Evolutionary conservation across 2,888 invertebrate species (phyloP).

Genomic region (Drosophila nr. fundita): DNA sequence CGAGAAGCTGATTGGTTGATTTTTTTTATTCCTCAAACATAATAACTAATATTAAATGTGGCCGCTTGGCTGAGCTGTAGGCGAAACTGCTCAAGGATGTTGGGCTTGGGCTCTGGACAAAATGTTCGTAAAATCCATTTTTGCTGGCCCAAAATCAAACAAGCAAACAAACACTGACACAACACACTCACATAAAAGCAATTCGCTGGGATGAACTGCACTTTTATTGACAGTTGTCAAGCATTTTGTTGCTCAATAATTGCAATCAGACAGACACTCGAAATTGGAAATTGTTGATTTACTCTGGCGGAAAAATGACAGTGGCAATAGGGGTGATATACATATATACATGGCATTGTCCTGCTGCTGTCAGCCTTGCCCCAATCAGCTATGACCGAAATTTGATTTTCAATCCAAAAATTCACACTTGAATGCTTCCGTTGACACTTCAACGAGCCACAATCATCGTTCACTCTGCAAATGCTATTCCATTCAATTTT

Average conservation of each 20-base stretch:
- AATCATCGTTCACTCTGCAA: constrained; percentile 32
- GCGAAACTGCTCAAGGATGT: neutral
- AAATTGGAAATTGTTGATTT: constrained; percentile 59
- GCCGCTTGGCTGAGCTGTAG: neutral
- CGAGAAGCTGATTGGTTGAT: neutral
- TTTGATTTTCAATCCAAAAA: constrained; percentile 60
- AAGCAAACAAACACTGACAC: neutral
- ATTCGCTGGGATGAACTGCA: constrained; percentile 39
- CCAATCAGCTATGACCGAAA: constrained; percentile 33
- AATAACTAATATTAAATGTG: neutral
- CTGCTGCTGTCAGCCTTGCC: constrained; percentile 14
- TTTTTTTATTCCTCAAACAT: neutral
- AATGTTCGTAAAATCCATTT: neutral
- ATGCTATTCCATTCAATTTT: constrained; percentile 34
- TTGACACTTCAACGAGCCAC: constrained; percentile 58
- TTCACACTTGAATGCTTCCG: constrained; percentile 59
- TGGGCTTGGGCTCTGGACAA: neutral
- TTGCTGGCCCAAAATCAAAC: neutral
- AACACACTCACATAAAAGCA: constrained; percentile 2
- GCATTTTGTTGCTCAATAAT: constrained; percentile 65
- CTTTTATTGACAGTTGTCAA: constrained; percentile 53
- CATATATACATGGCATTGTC: constrained; percentile 8
- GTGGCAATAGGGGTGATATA: neutral
- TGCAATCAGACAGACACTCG: constrained; percentile 58
- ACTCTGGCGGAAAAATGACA: constrained; percentile 23